Conservation (phyloP, 2,888 invertebrate species). For the Drosophila affinis region DNA sequence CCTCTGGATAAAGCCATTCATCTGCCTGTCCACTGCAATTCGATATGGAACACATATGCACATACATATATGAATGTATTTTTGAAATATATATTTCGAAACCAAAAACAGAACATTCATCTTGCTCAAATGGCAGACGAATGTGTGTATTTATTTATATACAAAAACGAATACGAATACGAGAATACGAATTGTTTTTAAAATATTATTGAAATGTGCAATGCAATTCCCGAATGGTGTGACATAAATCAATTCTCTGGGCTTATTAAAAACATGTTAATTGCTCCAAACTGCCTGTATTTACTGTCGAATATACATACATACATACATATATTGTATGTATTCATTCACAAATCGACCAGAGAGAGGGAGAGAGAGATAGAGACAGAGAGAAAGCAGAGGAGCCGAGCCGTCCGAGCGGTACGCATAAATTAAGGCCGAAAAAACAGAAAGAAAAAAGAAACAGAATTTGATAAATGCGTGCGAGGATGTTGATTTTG, state of each 20-base stretch:
- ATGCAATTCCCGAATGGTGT: constrained; percentile 58
- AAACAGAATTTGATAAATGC: constrained; percentile 58
- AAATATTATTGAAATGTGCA: constrained; percentile 60
- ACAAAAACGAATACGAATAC: constrained; percentile 19
- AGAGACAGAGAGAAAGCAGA: not conserved
- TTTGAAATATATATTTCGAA: not conserved
- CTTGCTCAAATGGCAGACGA: constrained; percentile 53
- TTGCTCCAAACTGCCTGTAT: constrained; percentile 42
- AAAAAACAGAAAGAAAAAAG: constrained; percentile 14
- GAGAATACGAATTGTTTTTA: constrained; percentile 37
- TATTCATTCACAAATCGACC: constrained; percentile 41
- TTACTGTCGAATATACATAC: constrained; percentile 17
- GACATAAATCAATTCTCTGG: constrained; percentile 66
- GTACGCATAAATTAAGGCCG: constrained; percentile 34
- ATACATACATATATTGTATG: not conserved
- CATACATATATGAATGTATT: not conserved
- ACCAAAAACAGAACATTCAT: constrained; percentile 37
- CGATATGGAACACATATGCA: constrained; percentile 12
- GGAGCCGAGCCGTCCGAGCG: constrained; percentile 1
- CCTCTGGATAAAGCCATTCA: constrained; percentile 2
- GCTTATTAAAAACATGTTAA: constrained; percentile 74
- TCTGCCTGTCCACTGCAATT: constrained; percentile 12
- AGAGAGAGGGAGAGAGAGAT: not conserved
- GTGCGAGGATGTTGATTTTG: constrained; percentile 38
- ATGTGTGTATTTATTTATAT: constrained; percentile 48